These are phyloP conservation scores for Lymantria dispar DNA, from an alignment of 2,888 invertebrate species.

Conservation along the genomic window DNA sequence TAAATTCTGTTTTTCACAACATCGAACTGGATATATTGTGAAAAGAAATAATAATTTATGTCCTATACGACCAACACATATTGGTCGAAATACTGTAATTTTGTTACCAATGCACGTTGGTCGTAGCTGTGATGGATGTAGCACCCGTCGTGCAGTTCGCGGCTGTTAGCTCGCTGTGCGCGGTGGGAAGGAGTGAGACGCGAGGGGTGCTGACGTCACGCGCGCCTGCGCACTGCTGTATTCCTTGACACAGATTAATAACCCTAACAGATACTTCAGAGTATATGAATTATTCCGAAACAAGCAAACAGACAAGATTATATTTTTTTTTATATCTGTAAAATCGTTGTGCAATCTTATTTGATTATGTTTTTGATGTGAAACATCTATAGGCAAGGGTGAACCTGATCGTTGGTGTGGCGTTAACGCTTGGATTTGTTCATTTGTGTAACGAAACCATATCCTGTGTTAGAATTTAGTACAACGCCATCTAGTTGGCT, in stretches of 20 bases:
- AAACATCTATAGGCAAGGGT: no score
- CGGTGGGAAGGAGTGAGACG: conserved; percentile 35
- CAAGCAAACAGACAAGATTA: background rate
- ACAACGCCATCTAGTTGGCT: no score
- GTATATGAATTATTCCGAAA: conserved; percentile 14
- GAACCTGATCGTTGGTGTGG: no score
- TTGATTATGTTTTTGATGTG: no score
- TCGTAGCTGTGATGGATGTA: conserved; percentile 31
- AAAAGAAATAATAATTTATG: background rate
- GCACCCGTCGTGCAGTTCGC: conserved; percentile 34
- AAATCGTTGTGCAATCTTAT: no score
- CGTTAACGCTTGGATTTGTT: no score
- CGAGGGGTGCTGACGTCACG: conserved; percentile 69
- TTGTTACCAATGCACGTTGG: conserved; percentile 17
- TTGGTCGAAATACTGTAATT: conserved; percentile 1
- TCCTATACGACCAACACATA: background rate
- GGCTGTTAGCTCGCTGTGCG: conserved; percentile 35
- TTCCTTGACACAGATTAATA: conserved; percentile 62
- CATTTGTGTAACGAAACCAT: no score
- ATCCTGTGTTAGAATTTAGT: no score
- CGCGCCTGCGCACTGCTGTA: conserved; percentile 61
- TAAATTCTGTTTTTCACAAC: no score
- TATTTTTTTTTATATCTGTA: no score
- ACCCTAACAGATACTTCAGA: conserved; percentile 36
- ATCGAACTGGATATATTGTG: no score